A percentile compares a stretch with the other conserved stretches of the same genome.
Conservation (phyloP, 1,140 invertebrate genomes). For the Apis cerana region DNA sequence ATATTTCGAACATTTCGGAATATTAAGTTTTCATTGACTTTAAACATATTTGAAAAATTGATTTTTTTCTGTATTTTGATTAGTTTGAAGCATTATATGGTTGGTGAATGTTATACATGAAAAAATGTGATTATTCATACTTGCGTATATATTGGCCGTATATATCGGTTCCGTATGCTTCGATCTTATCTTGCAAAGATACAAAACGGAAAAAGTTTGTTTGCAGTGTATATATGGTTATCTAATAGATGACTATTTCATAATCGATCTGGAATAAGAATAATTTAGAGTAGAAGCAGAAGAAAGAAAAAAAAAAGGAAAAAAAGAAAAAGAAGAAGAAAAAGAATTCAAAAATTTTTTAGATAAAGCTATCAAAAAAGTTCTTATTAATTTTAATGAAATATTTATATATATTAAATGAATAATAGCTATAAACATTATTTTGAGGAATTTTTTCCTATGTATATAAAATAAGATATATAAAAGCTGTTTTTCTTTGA, state of each 20-base stretch:
- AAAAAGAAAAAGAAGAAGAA: neutral
- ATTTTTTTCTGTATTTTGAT: too few relatives aligned
- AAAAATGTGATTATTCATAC: constrained; percentile 18
- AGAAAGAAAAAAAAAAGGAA: neutral
- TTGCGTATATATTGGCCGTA: neutral
- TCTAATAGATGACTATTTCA: constrained; percentile 50
- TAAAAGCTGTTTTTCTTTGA: too few relatives aligned
- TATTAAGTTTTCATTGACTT: too few relatives aligned
- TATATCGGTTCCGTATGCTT: neutral
- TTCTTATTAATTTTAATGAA: too few relatives aligned
- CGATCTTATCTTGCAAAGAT: constrained; percentile 54
- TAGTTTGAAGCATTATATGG: neutral
- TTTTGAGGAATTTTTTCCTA: too few relatives aligned
- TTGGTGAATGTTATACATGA: neutral
- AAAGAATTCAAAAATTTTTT: too few relatives aligned
- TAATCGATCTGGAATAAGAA: constrained; percentile 35
- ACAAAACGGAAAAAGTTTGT: constrained; percentile 55
- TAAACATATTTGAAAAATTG: too few relatives aligned
- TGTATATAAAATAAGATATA: too few relatives aligned
- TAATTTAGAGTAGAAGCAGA: neutral
- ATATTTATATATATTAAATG: too few relatives aligned
- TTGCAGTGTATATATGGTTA: constrained; percentile 50
- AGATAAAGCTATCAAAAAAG: too few relatives aligned
- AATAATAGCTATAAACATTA: too few relatives aligned
- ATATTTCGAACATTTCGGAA: too few relatives aligned